phyloP scores from a whole-genome alignment of 2,888 invertebrate species.

The Drosophila rellima region DNA sequence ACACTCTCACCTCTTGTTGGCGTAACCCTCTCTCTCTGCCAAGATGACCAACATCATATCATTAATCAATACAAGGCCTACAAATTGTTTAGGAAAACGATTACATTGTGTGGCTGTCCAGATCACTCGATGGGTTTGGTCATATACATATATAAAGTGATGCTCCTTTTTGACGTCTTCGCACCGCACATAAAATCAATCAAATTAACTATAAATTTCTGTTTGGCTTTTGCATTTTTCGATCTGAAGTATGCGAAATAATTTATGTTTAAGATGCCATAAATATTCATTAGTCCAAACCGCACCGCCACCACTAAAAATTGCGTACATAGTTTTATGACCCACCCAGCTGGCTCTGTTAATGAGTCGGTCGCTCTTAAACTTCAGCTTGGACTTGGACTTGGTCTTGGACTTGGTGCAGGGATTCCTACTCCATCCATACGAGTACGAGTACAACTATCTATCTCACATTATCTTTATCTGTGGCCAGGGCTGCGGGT shows the following conservation, averaged over 20 bases:
- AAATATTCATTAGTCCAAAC: conserved; percentile 74
- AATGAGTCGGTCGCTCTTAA: conserved; percentile 55
- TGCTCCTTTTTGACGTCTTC: conserved; percentile 32
- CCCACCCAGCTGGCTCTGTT: conserved; percentile 54
- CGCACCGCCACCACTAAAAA: conserved; percentile 43
- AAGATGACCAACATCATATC: conserved; percentile 24
- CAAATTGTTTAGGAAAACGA: conserved; percentile 63
- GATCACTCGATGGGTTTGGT: conserved; percentile 7
- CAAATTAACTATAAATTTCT: conserved; percentile 78
- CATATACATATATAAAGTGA: conserved; percentile 6
- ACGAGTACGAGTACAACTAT: background rate
- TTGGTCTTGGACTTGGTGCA: conserved; percentile 2
- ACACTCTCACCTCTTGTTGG: conserved; percentile 54
- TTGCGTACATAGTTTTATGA: conserved; percentile 72
- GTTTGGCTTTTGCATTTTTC: conserved; percentile 46
- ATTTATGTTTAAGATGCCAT: conserved; percentile 76
- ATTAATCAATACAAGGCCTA: conserved; percentile 68
- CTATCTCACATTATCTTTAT: conserved; percentile 14
- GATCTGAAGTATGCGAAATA: conserved; percentile 73
- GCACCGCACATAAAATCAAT: conserved; percentile 76
- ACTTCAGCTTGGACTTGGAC: conserved; percentile 5
- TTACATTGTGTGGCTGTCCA: conserved; percentile 50
- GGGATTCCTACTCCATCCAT: conserved; percentile 6
- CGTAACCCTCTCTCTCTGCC: conserved; percentile 5
- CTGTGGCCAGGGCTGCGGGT: conserved; percentile 1